Percentiles rank a stretch among this genome's conserved stretches.
phyloP scores from a whole-genome alignment of 1,140 invertebrate genomes.

The Mycetomoellerius zeteki region DNA sequence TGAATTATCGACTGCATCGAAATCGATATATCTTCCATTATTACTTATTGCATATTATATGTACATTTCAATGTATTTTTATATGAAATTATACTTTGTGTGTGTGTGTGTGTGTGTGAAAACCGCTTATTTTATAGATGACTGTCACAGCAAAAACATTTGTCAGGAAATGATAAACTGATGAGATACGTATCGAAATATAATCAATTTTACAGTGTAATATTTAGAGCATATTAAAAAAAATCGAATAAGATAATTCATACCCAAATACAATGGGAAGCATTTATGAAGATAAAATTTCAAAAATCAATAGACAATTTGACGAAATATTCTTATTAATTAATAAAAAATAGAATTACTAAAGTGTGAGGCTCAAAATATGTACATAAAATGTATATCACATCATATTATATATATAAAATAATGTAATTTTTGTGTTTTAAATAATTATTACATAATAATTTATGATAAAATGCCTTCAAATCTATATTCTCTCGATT shows the following conservation, averaged over 20 bases:
- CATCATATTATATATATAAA: slow-evolving; percentile 5
- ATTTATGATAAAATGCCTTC: background rate
- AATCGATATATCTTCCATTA: background rate
- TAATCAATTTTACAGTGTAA: no score
- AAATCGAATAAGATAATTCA: no score
- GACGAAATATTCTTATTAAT: slow-evolving; percentile 56
- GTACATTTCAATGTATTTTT: background rate
- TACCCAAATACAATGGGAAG: background rate
- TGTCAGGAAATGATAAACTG: slow-evolving; percentile 8
- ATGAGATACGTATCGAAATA: background rate
- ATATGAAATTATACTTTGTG: slow-evolving; percentile 8
- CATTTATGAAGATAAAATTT: slow-evolving; percentile 41
- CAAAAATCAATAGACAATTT: slow-evolving; percentile 42
- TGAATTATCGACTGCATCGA: background rate
- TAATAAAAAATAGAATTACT: no score
- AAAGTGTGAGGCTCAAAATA: background rate
- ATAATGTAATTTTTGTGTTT: background rate
- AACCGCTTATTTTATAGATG: slow-evolving; percentile 24
- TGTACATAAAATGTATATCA: background rate
- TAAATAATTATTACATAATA: background rate
- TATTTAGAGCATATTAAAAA: no score
- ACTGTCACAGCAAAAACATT: slow-evolving; percentile 6
- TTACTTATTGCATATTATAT: slow-evolving; percentile 9
- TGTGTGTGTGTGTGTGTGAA: background rate
- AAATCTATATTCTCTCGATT: background rate